These are phyloP conservation scores for Rhaphigaster nebulosa DNA, from an alignment of 2,888 invertebrate genomes.

Conservation along the genomic window DNA sequence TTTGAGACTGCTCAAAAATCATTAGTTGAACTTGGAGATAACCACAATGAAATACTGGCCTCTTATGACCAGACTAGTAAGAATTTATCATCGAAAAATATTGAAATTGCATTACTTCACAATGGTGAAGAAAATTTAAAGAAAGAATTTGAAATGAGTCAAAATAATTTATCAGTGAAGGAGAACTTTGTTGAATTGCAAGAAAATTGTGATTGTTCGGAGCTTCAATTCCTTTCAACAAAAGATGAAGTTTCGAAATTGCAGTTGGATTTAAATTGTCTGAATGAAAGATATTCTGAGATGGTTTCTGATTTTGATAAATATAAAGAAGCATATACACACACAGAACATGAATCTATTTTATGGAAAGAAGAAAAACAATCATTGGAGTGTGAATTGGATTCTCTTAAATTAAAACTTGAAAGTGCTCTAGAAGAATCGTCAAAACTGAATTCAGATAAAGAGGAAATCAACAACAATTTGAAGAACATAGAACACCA, in stretches of 20 bases:
- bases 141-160: neutral
- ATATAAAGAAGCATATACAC: neutral
- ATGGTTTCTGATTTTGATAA: neutral
- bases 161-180: neutral
- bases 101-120: neutral
- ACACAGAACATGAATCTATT: neutral
- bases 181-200: neutral
- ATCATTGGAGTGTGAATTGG: neutral
- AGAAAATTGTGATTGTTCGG: neutral
- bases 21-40: neutral
- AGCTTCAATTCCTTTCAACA: neutral
- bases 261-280: neutral
- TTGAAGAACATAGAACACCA: neutral
- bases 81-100: neutral
- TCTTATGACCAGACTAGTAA: neutral
- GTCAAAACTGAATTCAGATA: neutral
- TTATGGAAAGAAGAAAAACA: neutral
- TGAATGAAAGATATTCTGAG: neutral
- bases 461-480: neutral
- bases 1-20: neutral
- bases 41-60: neutral
- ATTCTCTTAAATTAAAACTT: neutral
- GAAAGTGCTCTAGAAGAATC: neutral
- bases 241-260: slow-evolving; percentile 27
- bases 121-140: neutral